A percentile compares a stretch with the other conserved stretches of the same genome.
Conservation (phyloP, 2,113 vertebrate species). For the Eudyptes chrysolophus region DNA sequence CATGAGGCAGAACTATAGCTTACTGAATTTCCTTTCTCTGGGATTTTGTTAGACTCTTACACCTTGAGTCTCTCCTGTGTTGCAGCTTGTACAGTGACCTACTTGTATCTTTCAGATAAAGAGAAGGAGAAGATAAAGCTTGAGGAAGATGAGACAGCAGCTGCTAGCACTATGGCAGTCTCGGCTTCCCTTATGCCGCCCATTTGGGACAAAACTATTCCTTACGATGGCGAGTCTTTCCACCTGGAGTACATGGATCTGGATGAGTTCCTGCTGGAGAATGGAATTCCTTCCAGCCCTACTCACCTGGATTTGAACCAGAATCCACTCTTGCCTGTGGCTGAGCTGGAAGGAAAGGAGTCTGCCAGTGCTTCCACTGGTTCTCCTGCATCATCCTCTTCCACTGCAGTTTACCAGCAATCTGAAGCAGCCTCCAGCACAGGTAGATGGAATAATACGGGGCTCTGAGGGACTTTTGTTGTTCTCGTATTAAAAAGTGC, state of each 20-base stretch:
- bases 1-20: background rate
- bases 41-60: background rate
- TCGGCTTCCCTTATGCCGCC: constrained; percentile 95
- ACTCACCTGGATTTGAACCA: constrained; percentile 82
- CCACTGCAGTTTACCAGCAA: constrained; percentile 74
- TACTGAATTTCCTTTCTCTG: background rate
- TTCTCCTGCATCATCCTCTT: constrained; percentile 75
- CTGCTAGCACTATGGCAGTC: constrained; percentile 81
- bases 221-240: constrained; percentile 96
- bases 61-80: background rate
- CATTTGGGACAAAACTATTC: constrained; percentile 98
- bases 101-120: constrained; percentile 78
- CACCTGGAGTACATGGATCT: constrained; percentile 99
- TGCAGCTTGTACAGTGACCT: constrained; percentile 39
- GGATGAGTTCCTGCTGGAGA: constrained; percentile 97
- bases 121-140: constrained; percentile 83
- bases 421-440: constrained; percentile 77
- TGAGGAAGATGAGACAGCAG: constrained; percentile 80
- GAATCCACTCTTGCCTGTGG: constrained; percentile 80
- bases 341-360: constrained; percentile 79
- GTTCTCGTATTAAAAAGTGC: background rate
- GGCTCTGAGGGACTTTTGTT: background rate
- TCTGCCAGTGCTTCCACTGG: constrained; percentile 72
- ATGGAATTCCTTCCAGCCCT: constrained; percentile 90
- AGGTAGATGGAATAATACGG: constrained; percentile 56